Conservation (phyloP, 2,113 vertebrate genomes). For the Neotoma lepida region DNA sequence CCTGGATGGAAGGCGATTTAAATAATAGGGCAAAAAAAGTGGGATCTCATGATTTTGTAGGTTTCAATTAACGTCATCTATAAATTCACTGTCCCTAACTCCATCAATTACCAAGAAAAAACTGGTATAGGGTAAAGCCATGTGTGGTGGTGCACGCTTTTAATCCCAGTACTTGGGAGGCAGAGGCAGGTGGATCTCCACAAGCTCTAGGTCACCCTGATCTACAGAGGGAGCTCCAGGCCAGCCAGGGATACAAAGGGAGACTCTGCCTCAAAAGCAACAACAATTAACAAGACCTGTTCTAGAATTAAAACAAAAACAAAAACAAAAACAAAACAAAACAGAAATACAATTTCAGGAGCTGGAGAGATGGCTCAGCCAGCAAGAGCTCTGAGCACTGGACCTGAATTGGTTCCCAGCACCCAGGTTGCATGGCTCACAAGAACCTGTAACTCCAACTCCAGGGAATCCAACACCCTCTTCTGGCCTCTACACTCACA, state of each 20-base stretch:
- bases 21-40: slow-evolving; percentile 34
- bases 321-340: not conserved
- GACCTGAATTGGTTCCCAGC: not conserved
- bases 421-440: not conserved
- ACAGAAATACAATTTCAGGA: slow-evolving; percentile 3
- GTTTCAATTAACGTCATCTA: slow-evolving; percentile 55
- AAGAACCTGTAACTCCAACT: not conserved
- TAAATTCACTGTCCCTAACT: slow-evolving; percentile 3
- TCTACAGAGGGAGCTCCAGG: not conserved
- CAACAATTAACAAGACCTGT: not conserved
- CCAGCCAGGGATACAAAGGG: not conserved
- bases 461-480: not conserved
- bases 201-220: not conserved
- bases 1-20: slow-evolving; percentile 6
- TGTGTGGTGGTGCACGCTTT: not conserved
- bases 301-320: not conserved
- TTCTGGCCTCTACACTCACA: not conserved
- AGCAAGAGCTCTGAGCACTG: not conserved
- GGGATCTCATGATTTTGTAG: slow-evolving; percentile 34
- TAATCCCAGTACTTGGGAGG: not conserved
- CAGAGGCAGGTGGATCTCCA: not conserved
- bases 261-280: not conserved
- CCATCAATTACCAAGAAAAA: slow-evolving; percentile 52
- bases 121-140: not conserved
- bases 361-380: not conserved